Evolutionary conservation across 2,888 invertebrate genomes (phyloP), one percentile per base, ranked within the genome.

Genomic region (Cantharis rufa): DNA sequence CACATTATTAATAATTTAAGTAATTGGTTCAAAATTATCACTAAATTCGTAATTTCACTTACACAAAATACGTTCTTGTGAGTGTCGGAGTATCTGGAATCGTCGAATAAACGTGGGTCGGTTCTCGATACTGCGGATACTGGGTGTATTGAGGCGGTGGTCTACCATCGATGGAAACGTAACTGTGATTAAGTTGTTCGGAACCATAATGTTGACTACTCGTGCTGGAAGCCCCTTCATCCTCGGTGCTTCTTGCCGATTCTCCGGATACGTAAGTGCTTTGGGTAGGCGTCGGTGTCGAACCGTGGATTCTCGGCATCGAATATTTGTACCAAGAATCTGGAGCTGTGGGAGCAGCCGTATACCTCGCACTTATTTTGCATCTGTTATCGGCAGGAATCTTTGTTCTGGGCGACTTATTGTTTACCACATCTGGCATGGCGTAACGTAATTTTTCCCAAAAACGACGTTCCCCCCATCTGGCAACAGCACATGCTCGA

Each of bases 381-480:
- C 91, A 85, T 88, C 91, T 86, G 88, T 91, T 89, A 89, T 91
- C 88, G 87, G 88, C 81, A 86, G 90, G 85, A 76, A 87, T 91
- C 86, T 91, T 91, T 82, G 89, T 88, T 82, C 90, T 90, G 88
- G 74, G 89, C 78, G 91, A 90, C 78, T 90, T 88, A 80, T 90
- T 90, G 86, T 90, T 89, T 86, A 90, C 90, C 4, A 94, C 93
- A 87, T 97, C 96, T 78, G 95, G 93, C 90, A 95, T 91, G 76
- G 94, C 92, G 86, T 91, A 92, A 80, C 93, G 91, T 79, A 96
- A 90, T 87, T 94, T 94, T 84, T 95, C 94, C 96, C 96, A 96
- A 89, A 96, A 96, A 80, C 94, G 90, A 71, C 93, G 92, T 85
- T 96, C 95, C 80, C 92, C 93, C 92, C 93, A 94, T 76, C 93